A percentile compares a stretch with the other conserved stretches of the same genome.
Conservation (phyloP, 1,140 invertebrate species). For the Calliphora vicina region DNA sequence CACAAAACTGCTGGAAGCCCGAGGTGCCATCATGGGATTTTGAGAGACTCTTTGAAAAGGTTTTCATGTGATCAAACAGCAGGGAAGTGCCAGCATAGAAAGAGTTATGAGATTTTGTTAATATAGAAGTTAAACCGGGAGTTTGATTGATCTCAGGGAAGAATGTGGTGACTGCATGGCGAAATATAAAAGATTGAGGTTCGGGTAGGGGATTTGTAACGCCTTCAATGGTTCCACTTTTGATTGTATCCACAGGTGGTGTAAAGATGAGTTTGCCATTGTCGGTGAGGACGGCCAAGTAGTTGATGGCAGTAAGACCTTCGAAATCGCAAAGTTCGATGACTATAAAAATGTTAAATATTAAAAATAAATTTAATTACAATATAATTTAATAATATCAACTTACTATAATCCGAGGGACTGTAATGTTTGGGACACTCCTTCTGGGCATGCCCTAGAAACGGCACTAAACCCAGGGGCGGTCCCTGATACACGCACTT, state of each 20-base stretch:
- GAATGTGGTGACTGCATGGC: slow-evolving; percentile 54
- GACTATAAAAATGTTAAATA: slow-evolving; percentile 49
- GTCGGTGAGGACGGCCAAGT: slow-evolving; percentile 65
- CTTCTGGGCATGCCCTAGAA: slow-evolving; percentile 71
- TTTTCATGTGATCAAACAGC: slow-evolving; percentile 55
- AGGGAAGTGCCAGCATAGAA: slow-evolving; percentile 53
- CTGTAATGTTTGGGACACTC: slow-evolving; percentile 83
- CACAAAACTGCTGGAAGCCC: slow-evolving; percentile 53
- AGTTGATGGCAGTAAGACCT: slow-evolving; percentile 48
- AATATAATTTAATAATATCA: not conserved
- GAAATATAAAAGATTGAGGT: slow-evolving; percentile 22
- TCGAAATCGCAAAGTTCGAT: slow-evolving; percentile 64
- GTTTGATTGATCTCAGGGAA: slow-evolving; percentile 48
- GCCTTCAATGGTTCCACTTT: not conserved
- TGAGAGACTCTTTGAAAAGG: slow-evolving; percentile 46
- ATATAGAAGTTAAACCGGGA: slow-evolving; percentile 27
- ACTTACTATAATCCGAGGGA: slow-evolving; percentile 81
- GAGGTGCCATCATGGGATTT: slow-evolving; percentile 48
- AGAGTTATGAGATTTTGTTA: slow-evolving; percentile 41
- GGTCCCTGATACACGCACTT: slow-evolving; percentile 80
- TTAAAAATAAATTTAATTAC: not conserved
- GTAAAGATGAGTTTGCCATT: slow-evolving; percentile 63
- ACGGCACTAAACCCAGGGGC: slow-evolving; percentile 73
- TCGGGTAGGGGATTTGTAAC: not conserved
- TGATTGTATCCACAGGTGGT: slow-evolving; percentile 6